phyloP scores from a whole-genome alignment of 2,797 vertebrate species.

The Benthosema pterotum region DNA sequence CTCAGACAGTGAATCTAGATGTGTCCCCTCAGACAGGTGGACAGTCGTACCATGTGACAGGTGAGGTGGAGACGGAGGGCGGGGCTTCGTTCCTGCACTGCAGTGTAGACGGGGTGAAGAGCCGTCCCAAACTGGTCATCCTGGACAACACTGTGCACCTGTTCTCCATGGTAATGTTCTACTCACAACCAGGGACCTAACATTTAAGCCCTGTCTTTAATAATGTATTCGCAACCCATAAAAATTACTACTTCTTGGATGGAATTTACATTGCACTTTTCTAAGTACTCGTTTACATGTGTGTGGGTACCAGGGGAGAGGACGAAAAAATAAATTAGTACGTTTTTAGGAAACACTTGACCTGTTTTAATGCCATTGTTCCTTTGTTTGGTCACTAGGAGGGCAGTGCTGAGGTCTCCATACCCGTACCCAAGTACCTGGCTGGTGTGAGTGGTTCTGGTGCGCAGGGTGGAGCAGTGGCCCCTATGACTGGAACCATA shows the following conservation, averaged over 20 bases:
- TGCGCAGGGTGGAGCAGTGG: constrained; percentile 82
- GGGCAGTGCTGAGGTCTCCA: constrained; percentile 80
- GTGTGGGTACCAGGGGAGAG: too few relatives aligned
- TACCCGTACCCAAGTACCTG: constrained; percentile 89
- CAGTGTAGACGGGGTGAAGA: constrained; percentile 84
- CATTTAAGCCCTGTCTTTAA: too few relatives aligned
- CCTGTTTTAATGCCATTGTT: constrained; percentile 2
- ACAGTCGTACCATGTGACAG: constrained; percentile 81
- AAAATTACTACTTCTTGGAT: too few relatives aligned
- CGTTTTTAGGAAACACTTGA: neutral
- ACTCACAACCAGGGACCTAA: too few relatives aligned
- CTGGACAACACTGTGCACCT: constrained; percentile 88
- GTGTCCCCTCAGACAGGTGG: constrained; percentile 78
- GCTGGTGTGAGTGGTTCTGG: constrained; percentile 79
- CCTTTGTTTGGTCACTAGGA: constrained; percentile 75
- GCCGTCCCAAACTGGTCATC: constrained; percentile 87
- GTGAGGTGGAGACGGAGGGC: constrained; percentile 81
- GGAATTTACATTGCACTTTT: too few relatives aligned
- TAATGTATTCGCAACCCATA: too few relatives aligned
- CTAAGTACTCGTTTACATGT: too few relatives aligned
- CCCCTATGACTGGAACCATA: constrained; percentile 96
- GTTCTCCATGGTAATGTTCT: constrained; percentile 85
- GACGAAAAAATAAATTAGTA: too few relatives aligned
- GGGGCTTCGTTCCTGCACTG: constrained; percentile 84
- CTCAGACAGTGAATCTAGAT: neutral